Base-by-base conservation (phyloP, 1,140 invertebrate genomes). In the Schmidtea mediterranea region DNA sequence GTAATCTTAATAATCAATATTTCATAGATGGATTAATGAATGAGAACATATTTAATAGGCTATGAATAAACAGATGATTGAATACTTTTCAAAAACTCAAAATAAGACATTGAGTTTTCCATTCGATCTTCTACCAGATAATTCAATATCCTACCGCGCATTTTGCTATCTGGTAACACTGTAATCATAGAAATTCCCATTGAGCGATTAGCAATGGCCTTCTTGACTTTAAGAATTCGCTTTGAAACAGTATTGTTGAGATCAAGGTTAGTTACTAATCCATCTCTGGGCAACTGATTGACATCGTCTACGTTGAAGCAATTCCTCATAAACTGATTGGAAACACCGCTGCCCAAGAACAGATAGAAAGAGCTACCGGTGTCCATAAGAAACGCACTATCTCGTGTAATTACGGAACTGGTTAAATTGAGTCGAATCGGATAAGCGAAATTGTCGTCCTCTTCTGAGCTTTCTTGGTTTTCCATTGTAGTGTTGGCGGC, bases 71-170 rank as follows among this genome's bases (percentile, higher is more conserved):
- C 15, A 2, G 15, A 13, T 22, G 43, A 15, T 21, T 86, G 82
- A 51, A 97, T 69, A 69, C 90, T 82, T 67, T 94, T 86, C 59
- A 97, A 72, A 69, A 95, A 97, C 74, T 97, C 90, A 65, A 86
- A 82, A 66, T 95, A 95, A 55, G 82, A 87, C 63, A 89, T 75
- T 43, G 81, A 76, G 52, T 77, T 78, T 65, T 95, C 87, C 53
- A 79, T 76, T 58, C 84, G 72, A 67, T 97, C 90, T 66, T 97
- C 89, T 21, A 92, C 72, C 55, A 97, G 71, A 54, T 76, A 75
- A 54, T 89, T 80, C 19, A 82, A 75, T 65, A 97, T 92, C 50
- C 76, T 59, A 37, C 72, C 71, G 52, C 80, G 72, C 43, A 75
- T 72, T 50, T 77, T 77, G 59, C 81, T 81, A 62, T 87, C 87